A percentile compares a stretch with the other conserved stretches of the same genome.
Evolutionary conservation across 2,113 vertebrate genomes (phyloP).

Genomic region (Protobothrops mucrosquamatus): DNA sequence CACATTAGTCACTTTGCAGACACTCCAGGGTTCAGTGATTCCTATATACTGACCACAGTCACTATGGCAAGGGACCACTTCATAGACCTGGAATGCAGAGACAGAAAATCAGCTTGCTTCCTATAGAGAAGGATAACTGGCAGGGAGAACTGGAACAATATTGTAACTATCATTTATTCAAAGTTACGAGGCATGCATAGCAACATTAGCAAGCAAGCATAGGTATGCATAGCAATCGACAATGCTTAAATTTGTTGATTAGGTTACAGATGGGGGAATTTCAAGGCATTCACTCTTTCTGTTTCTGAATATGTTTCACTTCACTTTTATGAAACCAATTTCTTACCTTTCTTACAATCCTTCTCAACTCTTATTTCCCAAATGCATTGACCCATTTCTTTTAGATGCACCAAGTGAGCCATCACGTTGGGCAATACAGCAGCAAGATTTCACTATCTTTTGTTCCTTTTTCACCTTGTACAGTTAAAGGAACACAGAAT

Average conservation of each 20-base stretch:
- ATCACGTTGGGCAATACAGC: background rate
- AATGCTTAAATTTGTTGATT: background rate
- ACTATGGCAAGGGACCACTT: slow-evolving; percentile 94
- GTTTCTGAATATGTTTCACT: background rate
- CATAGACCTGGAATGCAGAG: slow-evolving; percentile 82
- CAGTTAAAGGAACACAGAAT: background rate
- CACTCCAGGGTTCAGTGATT: slow-evolving; percentile 92
- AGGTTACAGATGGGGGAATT: background rate
- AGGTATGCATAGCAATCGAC: background rate
- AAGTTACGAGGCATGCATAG: background rate
- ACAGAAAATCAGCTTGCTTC: background rate
- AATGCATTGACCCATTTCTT: background rate
- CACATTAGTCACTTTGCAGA: slow-evolving; percentile 94
- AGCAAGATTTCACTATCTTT: background rate
- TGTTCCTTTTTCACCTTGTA: background rate
- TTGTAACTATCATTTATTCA: background rate
- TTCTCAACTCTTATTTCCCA: background rate
- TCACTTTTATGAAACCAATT: background rate
- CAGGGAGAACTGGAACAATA: background rate
- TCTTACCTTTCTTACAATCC: background rate
- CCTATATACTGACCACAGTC: slow-evolving; percentile 94
- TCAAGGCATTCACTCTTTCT: background rate
- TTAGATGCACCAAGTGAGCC: background rate
- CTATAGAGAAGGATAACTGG: background rate
- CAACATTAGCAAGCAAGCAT: slow-evolving; percentile 7